phyloP scores from a whole-genome alignment of 2,888 invertebrate species.

The Ormyrus pomaceus region DNA sequence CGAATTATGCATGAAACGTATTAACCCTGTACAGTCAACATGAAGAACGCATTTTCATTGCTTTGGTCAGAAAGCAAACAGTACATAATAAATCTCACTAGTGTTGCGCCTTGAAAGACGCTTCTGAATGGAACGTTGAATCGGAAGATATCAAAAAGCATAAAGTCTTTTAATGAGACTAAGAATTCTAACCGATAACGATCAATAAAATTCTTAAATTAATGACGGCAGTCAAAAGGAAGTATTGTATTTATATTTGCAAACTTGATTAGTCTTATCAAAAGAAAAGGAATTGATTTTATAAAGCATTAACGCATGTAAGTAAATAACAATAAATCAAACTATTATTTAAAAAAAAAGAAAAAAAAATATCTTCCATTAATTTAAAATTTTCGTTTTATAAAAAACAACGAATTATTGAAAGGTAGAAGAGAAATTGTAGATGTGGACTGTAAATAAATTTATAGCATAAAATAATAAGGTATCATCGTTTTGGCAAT shows the following conservation, averaged over 20 bases:
- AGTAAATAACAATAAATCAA: background rate
- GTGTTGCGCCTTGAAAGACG: slow-evolving; percentile 13
- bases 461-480: too few species aligned
- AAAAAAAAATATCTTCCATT: background rate
- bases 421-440: too few species aligned
- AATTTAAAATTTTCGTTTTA: background rate
- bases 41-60: slow-evolving; percentile 37
- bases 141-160: slow-evolving; percentile 10
- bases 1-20: slow-evolving; percentile 24
- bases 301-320: background rate
- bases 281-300: background rate
- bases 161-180: too few species aligned
- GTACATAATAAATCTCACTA: slow-evolving; percentile 39
- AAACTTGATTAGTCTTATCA: background rate
- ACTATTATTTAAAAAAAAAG: background rate
- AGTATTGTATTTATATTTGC: background rate
- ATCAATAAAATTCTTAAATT: too few species aligned
- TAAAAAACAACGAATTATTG: background rate
- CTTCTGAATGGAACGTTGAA: slow-evolving; percentile 40
- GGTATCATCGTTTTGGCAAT: too few species aligned
- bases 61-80: slow-evolving; percentile 48
- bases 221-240: background rate
- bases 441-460: too few species aligned
- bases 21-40: slow-evolving; percentile 36
- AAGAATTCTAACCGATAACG: background rate